Base-by-base conservation (phyloP, 2,113 vertebrate species). In the Corvus moneduloides region DNA sequence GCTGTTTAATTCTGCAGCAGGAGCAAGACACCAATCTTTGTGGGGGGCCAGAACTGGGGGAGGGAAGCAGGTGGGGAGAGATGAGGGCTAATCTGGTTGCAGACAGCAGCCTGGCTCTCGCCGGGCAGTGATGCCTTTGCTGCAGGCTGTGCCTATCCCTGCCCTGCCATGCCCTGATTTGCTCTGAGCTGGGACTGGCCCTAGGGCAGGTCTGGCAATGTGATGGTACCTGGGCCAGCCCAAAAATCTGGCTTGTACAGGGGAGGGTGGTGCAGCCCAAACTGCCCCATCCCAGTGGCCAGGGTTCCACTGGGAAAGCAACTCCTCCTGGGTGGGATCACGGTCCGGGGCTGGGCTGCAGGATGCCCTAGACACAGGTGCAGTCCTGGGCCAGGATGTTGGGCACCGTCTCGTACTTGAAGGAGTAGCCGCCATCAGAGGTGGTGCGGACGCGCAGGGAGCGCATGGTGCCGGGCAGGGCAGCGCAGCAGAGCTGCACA, bases 351-450 rank as follows among this genome's bases (percentile, higher is more conserved):
- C 61, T 2, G 7, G 61, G 73, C 81, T 55, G 74, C 3, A 9
- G 68, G 28, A 3, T 23, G 62, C 32, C 37, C 97, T 95, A 99
- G 73, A 99, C 97, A 24, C 99, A 99, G 37, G 98, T 98, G 24
- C 99, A 99, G 88, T 99, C 98, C 71, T 99, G 98, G 0, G 99
- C 98, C 77, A 99, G 98, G 27, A 99, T 98, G 92, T 99, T 99
- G 74, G 99, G 99, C 86, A 99, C 97, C 0, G 96, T 99, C 96
- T 99, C 99, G 0, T 99, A 99, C 90, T 98, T 99, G 96, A 99
- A 99, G 24, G 99, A 99, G 92, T 98, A 98, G 5, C 99, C 99
- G 0, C 99, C 98, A 2, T 99, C 99, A 0, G 99, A 99, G 11
- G 99, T 99, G 16, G 99, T 99, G 55, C 98, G 99, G 86, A 99